A percentile compares a stretch with the other conserved stretches of the same genome.
These are phyloP conservation scores for Lomographa bimaculata DNA, from an alignment of 2,888 invertebrate species.

Conservation along the genomic window DNA sequence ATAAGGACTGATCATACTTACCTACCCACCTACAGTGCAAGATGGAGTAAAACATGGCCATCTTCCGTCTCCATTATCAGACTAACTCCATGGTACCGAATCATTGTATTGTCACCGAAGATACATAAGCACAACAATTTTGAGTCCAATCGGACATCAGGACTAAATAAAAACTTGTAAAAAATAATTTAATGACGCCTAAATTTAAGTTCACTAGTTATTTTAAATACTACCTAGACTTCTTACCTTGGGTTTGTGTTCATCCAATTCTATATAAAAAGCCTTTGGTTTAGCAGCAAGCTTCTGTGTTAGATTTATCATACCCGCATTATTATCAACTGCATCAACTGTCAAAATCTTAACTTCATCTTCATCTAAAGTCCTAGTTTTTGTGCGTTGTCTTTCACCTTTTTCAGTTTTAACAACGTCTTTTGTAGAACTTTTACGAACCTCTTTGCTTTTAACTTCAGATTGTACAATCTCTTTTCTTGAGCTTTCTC, in stretches of 20 bases:
- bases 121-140: too few species aligned
- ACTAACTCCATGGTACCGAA: too few species aligned
- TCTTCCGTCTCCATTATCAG: too few species aligned
- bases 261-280: slow-evolving; percentile 65
- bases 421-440: slow-evolving; percentile 25
- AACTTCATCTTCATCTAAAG: slow-evolving; percentile 69
- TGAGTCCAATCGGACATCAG: too few species aligned
- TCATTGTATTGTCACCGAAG: too few species aligned
- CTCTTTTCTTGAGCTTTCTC: slow-evolving; percentile 13
- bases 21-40: too few species aligned
- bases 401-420: slow-evolving; percentile 38
- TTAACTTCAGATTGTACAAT: slow-evolving; percentile 15
- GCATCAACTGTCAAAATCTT: slow-evolving; percentile 58
- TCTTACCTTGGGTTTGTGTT: slow-evolving; percentile 41
- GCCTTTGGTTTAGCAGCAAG: slow-evolving; percentile 66
- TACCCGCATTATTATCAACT: slow-evolving; percentile 65
- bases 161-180: too few species aligned
- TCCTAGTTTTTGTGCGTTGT: slow-evolving; percentile 67
- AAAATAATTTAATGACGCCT: too few species aligned
- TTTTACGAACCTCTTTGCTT: slow-evolving; percentile 22
- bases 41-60: too few species aligned
- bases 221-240: too few species aligned
- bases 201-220: too few species aligned
- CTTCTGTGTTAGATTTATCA: slow-evolving; percentile 56
- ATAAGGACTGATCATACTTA: too few species aligned